Conservation (phyloP, 92 coral and sea anemone species). For the Zoanthus sociatus region DNA sequence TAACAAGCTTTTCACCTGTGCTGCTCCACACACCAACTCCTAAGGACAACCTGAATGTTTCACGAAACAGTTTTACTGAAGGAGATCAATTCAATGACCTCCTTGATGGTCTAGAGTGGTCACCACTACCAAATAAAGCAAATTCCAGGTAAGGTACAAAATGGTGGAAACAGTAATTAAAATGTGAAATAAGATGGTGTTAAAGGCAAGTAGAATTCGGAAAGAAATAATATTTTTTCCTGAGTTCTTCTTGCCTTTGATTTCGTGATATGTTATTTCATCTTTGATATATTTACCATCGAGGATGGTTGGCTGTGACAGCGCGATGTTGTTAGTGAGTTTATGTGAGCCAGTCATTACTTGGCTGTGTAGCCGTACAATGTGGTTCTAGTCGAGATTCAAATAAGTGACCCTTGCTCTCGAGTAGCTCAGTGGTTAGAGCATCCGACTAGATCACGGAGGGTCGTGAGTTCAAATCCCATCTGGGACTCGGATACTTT, state of each 20-base stretch:
- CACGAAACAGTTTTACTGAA: constrained; percentile 77
- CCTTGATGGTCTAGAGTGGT: constrained; percentile 88
- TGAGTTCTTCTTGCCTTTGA: no score
- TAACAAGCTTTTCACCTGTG: neutral
- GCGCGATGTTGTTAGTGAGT: no score
- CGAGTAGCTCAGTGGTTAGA: neutral
- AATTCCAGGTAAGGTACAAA: neutral
- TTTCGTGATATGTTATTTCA: neutral
- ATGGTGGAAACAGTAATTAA: neutral
- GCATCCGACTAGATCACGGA: no score
- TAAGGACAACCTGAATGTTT: constrained; percentile 61
- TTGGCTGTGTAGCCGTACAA: no score
- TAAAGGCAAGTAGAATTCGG: no score
- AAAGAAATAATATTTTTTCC: no score
- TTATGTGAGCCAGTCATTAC: no score
- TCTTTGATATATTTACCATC: no score
- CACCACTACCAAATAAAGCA: constrained; percentile 69
- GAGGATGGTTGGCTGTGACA: neutral
- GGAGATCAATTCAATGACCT: constrained; percentile 64
- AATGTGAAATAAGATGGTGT: neutral
- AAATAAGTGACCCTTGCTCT: no score
- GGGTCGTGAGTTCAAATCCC: no score
- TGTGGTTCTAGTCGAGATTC: no score
- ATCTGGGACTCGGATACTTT: no score
- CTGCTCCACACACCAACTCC: constrained; percentile 36